Evolutionary conservation across 2,113 vertebrate genomes (phyloP).

Genomic region (Xyrauchen texanus): DNA sequence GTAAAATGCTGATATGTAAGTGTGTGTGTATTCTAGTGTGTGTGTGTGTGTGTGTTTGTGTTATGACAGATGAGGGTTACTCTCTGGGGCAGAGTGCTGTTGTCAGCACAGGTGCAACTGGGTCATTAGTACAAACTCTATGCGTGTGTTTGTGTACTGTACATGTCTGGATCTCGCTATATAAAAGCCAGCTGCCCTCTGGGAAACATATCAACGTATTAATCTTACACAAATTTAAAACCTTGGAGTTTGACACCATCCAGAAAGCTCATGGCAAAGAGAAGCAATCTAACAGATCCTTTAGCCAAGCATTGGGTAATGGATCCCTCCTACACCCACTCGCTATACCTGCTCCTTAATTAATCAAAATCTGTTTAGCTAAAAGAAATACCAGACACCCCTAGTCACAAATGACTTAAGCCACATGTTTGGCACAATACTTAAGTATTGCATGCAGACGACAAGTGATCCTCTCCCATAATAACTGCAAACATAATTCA

Average conservation of each 20-base stretch:
- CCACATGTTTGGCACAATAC: slow-evolving; percentile 12
- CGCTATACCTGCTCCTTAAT: slow-evolving; percentile 22
- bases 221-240: slow-evolving; percentile 52
- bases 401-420: slow-evolving; percentile 42
- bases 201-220: slow-evolving; percentile 43
- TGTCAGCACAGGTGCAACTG: slow-evolving; percentile 56
- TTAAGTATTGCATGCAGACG: slow-evolving; percentile 26
- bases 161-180: slow-evolving; percentile 22
- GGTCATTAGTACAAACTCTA: slow-evolving; percentile 52
- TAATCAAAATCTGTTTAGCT: slow-evolving; percentile 49
- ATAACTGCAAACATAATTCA: slow-evolving; percentile 38
- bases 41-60: slow-evolving; percentile 34
- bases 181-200: slow-evolving; percentile 42
- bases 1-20: slow-evolving; percentile 28
- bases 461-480: slow-evolving; percentile 29
- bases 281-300: slow-evolving; percentile 34
- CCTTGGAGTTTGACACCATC: slow-evolving; percentile 41
- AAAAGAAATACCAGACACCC: slow-evolving; percentile 34
- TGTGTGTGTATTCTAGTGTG: slow-evolving; percentile 17
- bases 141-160: slow-evolving; percentile 24
- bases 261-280: slow-evolving; percentile 50
- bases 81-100: slow-evolving; percentile 49
- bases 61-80: slow-evolving; percentile 55
- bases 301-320: slow-evolving; percentile 25
- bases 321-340: not conserved